These are phyloP conservation scores for Rhynchotus rufescens DNA, from an alignment of 2,797 vertebrate species.

Conservation along the genomic window DNA sequence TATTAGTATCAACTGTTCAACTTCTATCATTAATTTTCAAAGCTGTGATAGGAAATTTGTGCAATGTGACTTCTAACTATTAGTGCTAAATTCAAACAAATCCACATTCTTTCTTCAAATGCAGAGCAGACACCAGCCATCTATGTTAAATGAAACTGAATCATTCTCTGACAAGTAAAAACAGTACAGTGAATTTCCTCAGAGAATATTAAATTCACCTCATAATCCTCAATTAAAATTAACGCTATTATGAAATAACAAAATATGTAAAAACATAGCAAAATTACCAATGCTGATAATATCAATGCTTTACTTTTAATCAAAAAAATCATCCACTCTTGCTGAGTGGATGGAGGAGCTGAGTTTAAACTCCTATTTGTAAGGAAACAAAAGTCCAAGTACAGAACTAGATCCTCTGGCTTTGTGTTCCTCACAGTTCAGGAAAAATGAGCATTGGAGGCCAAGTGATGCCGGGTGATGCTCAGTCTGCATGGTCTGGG, in stretches of 20 bases:
- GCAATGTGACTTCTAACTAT: background rate
- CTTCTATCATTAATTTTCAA: slow-evolving; percentile 23
- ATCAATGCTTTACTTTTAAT: background rate
- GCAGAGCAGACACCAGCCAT: background rate
- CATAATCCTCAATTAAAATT: background rate
- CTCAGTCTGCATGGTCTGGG: background rate
- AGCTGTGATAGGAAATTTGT: background rate
- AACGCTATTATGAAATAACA: background rate
- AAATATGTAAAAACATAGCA: background rate
- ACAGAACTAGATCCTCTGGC: background rate
- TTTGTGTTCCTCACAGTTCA: background rate
- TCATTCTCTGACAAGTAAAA: background rate
- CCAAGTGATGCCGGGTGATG: background rate
- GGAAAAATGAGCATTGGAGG: background rate
- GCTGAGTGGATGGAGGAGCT: too few species aligned
- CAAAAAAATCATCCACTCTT: background rate
- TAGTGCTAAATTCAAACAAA: slow-evolving; percentile 33
- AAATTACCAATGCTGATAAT: background rate
- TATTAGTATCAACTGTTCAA: slow-evolving; percentile 16
- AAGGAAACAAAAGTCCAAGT: background rate
- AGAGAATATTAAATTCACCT: background rate
- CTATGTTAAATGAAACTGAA: background rate
- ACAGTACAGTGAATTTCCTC: background rate
- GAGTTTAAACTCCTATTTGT: background rate
- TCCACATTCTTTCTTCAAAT: background rate